Conservation (phyloP, 1,140 invertebrate genomes). For the Hestina assimilis region DNA sequence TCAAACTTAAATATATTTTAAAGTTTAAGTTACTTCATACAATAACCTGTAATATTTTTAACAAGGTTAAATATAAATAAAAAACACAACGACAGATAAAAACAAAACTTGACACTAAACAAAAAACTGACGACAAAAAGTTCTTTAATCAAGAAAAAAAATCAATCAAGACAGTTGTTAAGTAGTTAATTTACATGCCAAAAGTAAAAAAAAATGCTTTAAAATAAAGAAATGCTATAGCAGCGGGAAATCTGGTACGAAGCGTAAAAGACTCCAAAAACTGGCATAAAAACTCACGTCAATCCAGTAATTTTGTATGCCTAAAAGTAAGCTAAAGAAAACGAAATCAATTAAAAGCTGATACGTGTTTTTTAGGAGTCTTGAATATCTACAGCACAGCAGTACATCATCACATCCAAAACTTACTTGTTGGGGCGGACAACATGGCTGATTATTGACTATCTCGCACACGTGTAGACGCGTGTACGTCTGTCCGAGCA, state of each 20-base stretch:
- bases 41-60: too few species aligned
- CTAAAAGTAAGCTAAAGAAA: not conserved
- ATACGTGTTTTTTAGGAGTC: not conserved
- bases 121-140: too few species aligned
- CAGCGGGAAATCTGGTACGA: not conserved
- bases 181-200: too few species aligned
- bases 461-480: constrained; percentile 92
- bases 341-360: not conserved
- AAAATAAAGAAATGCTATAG: not conserved
- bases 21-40: too few species aligned
- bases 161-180: too few species aligned
- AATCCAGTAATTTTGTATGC: not conserved
- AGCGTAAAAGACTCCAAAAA: not conserved
- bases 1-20: too few species aligned
- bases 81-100: too few species aligned
- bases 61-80: too few species aligned
- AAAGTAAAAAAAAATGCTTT: not conserved
- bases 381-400: constrained; percentile 1
- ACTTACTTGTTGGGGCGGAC: constrained; percentile 88
- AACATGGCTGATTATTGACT: constrained; percentile 89
- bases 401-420: not conserved
- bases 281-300: not conserved
- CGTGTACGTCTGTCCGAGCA: constrained; percentile 89
- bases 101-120: too few species aligned
- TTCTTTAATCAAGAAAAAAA: too few species aligned